Conservation (phyloP, 2,797 vertebrate species). For the Lophius americanus region DNA sequence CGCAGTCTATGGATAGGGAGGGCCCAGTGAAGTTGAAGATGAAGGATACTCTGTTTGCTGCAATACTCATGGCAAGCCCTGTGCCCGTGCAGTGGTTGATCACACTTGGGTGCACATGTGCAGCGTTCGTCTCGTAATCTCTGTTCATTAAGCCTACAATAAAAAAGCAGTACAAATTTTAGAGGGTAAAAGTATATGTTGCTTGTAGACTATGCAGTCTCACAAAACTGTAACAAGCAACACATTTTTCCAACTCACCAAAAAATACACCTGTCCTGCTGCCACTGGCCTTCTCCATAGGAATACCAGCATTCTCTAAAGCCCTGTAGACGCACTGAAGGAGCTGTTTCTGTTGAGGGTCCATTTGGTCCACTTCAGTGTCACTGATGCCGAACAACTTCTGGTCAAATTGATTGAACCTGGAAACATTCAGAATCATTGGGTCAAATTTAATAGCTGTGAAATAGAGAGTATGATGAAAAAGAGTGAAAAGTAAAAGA, state of each 20-base stretch:
- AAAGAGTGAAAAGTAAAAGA: too few relatives aligned
- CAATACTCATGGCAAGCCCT: conserved; percentile 85
- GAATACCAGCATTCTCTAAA: conserved; percentile 84
- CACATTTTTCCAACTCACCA: conserved; percentile 65
- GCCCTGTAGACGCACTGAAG: conserved; percentile 86
- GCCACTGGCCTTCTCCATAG: conserved; percentile 84
- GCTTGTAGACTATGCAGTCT: too few relatives aligned
- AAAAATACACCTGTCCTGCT: conserved; percentile 85
- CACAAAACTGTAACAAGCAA: neutral
- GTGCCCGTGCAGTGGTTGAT: conserved; percentile 86
- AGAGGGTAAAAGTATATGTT: too few relatives aligned
- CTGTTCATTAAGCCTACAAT: conserved; percentile 88
- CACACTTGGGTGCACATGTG: conserved; percentile 59
- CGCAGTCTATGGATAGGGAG: conserved; percentile 84
- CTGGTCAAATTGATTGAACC: conserved; percentile 88
- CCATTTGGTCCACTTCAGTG: conserved; percentile 83
- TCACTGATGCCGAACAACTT: conserved; percentile 86
- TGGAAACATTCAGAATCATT: conserved; percentile 36
- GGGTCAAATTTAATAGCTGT: neutral
- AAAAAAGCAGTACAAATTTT: conserved; percentile 2
- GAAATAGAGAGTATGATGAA: neutral
- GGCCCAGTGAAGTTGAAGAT: conserved; percentile 90
- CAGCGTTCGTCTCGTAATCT: conserved; percentile 81
- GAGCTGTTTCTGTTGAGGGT: conserved; percentile 87
- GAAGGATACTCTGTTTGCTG: conserved; percentile 89